Base-by-base conservation (phyloP, 2,888 invertebrate species). In the Torymus texanus region DNA sequence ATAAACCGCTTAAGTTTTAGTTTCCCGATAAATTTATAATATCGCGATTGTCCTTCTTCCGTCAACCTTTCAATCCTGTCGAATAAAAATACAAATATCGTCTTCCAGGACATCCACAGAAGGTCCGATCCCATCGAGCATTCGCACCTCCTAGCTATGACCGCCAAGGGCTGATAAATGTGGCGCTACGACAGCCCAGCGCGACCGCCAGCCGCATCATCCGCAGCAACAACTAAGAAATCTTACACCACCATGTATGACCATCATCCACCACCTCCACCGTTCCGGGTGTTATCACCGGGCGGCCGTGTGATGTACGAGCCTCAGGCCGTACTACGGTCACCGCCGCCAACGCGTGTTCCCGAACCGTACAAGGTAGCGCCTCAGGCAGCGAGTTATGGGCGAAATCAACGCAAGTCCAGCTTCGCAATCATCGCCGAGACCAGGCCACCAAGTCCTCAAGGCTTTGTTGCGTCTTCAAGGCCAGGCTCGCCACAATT, bases 381-480 rank as follows among this genome's bases (percentile, higher is more conserved):
- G 71, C 86, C 68, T 51, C 79, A 61, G 24, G 83, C 86, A 71
- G 82, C 91, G 86, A 89, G 92, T 83, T 91, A 91, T 63, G 89
- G 91, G 24, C 92, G 94, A 80, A 91, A 93, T 78, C 94, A 94
- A 85, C 92, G 93, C 77, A 93, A 94, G 87, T 92, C 93, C 10
- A 93, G 94, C 3, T 95, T 95, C 88, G 94, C 94, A 81, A 94
- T 95, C 83, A 91, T 95, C 78, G 92, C 93, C 14, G 94, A 94
- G 83, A 88, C 91, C 70, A 90, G 92, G 3, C 92, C 93, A 4
- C 89, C 90, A 62, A 90, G 91, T 53, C 78, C 62, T 0, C 53
- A 41, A 41, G 41, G 41, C 1, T 41, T 41, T 29, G 41, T 86
- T 88, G 53, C 84, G 91, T 82, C 88, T 89, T n/a, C 86, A 90